These are phyloP conservation scores for Saccostrea cuccullata DNA, from an alignment of 1,140 invertebrate species.

Conservation along the genomic window DNA sequence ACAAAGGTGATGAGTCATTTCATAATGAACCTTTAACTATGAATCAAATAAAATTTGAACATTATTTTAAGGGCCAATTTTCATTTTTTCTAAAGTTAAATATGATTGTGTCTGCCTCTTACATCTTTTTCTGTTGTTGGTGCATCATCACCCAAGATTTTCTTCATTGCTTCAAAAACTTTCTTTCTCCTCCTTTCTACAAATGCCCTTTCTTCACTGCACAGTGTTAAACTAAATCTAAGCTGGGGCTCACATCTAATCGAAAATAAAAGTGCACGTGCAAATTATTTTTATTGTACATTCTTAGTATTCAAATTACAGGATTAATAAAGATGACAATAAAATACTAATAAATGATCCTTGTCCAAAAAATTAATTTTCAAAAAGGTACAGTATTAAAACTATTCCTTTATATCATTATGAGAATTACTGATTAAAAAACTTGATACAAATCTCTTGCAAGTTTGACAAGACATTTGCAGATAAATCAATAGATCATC, in stretches of 20 bases:
- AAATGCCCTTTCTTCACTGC: conserved; percentile 79
- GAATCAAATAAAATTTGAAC: too few species aligned
- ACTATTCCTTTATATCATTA: not conserved
- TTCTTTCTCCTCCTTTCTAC: conserved; percentile 69
- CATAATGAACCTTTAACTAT: too few species aligned
- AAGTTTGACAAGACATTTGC: not conserved
- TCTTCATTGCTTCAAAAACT: conserved; percentile 74
- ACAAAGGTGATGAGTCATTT: too few species aligned
- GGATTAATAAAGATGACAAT: not conserved
- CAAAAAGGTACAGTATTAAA: not conserved
- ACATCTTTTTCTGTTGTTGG: conserved; percentile 75
- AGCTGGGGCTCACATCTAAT: conserved; percentile 63
- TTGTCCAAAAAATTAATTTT: not conserved
- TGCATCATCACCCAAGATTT: conserved; percentile 71
- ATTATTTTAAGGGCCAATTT: too few species aligned
- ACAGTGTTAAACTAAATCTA: conserved; percentile 74
- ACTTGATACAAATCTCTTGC: not conserved
- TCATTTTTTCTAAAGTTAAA: not conserved
- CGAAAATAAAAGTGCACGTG: not conserved
- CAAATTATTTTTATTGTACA: not conserved
- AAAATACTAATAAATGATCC: not conserved
- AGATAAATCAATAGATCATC: too few species aligned
- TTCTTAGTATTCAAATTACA: not conserved
- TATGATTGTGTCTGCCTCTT: conserved; percentile 7
- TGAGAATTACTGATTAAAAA: not conserved